Percentiles rank a stretch among this genome's conserved stretches.
Evolutionary conservation across 2,888 invertebrate genomes (phyloP).

Genomic region (Choristoneura rosaceana): DNA sequence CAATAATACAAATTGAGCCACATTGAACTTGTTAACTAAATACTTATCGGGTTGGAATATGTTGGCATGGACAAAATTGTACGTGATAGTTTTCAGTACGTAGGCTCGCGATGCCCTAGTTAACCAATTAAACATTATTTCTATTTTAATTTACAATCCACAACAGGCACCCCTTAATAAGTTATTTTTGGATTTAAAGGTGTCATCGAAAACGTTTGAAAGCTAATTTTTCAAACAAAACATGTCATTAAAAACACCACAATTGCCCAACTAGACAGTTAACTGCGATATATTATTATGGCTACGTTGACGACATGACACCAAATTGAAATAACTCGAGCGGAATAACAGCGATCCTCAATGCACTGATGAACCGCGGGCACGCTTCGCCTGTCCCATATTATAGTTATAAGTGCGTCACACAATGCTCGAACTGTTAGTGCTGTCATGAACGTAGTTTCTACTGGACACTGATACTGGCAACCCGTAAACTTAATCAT

Average conservation of each 20-base stretch:
- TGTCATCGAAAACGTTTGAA: too few relatives aligned
- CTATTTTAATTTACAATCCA: too few relatives aligned
- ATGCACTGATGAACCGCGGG: slow-evolving; percentile 33
- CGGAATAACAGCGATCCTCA: slow-evolving; percentile 12
- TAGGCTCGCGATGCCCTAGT: too few relatives aligned
- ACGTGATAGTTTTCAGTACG: too few relatives aligned
- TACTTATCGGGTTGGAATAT: too few relatives aligned
- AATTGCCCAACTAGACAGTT: neutral
- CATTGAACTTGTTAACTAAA: too few relatives aligned
- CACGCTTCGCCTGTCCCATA: slow-evolving; percentile 33
- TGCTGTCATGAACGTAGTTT: slow-evolving; percentile 3
- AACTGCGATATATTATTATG: neutral
- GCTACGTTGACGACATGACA: neutral
- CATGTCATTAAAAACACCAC: neutral
- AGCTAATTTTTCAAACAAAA: too few relatives aligned
- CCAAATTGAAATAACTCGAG: neutral
- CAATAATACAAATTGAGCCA: too few relatives aligned
- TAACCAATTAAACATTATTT: too few relatives aligned
- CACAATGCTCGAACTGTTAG: neutral
- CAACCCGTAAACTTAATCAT: neutral
- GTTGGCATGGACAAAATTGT: too few relatives aligned
- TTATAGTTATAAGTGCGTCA: slow-evolving; percentile 37
- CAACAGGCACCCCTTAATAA: too few relatives aligned
- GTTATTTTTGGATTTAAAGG: too few relatives aligned
- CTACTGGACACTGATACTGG: slow-evolving; percentile 14